Evolutionary conservation across 2,797 vertebrate genomes (phyloP), one percentile per base, ranked within the genome.

Genomic region (Nannoperca obscura): DNA sequence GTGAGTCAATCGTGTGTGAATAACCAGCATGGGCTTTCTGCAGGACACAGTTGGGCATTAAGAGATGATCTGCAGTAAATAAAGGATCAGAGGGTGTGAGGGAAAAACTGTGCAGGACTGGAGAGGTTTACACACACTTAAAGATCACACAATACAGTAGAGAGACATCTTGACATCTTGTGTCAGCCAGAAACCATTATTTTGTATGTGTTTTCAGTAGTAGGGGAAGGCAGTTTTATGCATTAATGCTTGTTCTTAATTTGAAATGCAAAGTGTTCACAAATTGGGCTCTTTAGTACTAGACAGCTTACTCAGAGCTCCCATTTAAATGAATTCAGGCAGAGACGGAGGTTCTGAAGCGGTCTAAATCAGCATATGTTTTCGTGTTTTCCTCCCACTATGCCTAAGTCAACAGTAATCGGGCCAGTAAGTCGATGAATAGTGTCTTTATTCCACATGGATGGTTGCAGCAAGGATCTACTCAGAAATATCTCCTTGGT

Each of bases 291-390:
- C 22, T 68, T 85, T 69, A 59, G 62, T 65, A 50, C 32, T 59
- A 61, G 34, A 57, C 22, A 70, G 60, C 55, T 54, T 70, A 52
- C 60, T 80, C 52, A 34, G 40, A 53, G 57, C 20, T 86, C 66
- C 20, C 54, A 85, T 89, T 89, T 64, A 60, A 85, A 84, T 85
- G 59, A 10, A 60, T 75, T 61, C 65, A 76, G 82, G 46, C 40
- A 74, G 66, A 19, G 38, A 62, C 5, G 73, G 63, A 83, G 81
- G 74, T 64, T 82, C 20, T 58, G 74, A 74, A 71, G 79, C 54
- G 52, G 77, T 83, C 86, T 84, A 89, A 92, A 91, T 88, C 88
- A 88, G 87, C 85, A 88, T 69, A 85, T 92, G 90, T 93, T 93
- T 93, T 92, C 80, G 52, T 92, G 89, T 91, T 93, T 93, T 90